A percentile compares a stretch with the other conserved stretches of the same genome.
These are phyloP conservation scores for Labeo catla DNA, from an alignment of 2,113 vertebrate species.

Conservation along the genomic window DNA sequence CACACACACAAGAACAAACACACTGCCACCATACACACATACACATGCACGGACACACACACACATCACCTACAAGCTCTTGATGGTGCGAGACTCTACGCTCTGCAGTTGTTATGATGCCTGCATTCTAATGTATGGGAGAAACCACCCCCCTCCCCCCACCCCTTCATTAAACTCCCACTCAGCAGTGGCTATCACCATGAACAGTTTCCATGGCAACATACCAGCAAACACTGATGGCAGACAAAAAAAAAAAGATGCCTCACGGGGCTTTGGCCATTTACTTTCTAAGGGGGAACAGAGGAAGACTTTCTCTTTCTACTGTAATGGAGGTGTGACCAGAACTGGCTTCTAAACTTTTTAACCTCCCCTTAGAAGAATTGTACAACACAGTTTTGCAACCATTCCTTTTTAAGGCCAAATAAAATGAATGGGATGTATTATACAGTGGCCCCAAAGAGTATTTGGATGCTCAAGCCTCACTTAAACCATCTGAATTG, in stretches of 20 bases:
- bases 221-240: slow-evolving; percentile 55
- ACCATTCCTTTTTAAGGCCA: background rate
- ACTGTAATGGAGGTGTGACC: slow-evolving; percentile 32
- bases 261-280: slow-evolving; percentile 52
- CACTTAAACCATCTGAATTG: background rate
- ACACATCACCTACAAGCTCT: slow-evolving; percentile 10
- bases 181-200: slow-evolving; percentile 59
- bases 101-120: slow-evolving; percentile 50
- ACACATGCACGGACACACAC: slow-evolving; percentile 34
- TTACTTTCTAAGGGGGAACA: slow-evolving; percentile 44
- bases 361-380: slow-evolving; percentile 2
- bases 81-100: slow-evolving; percentile 8
- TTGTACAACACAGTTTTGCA: background rate
- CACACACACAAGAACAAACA: slow-evolving; percentile 36
- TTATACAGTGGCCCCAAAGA: background rate
- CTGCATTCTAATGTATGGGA: slow-evolving; percentile 58
- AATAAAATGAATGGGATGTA: background rate
- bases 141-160: slow-evolving; percentile 38
- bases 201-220: slow-evolving; percentile 61
- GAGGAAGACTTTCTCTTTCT: slow-evolving; percentile 18
- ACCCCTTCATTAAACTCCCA: slow-evolving; percentile 58
- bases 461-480: background rate
- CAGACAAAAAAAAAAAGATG: slow-evolving; percentile 34
- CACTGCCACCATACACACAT: slow-evolving; percentile 19
- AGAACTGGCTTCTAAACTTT: slow-evolving; percentile 1